Base-by-base conservation (phyloP, 2,888 invertebrate genomes). In the Tetanocera ferruginea region DNA sequence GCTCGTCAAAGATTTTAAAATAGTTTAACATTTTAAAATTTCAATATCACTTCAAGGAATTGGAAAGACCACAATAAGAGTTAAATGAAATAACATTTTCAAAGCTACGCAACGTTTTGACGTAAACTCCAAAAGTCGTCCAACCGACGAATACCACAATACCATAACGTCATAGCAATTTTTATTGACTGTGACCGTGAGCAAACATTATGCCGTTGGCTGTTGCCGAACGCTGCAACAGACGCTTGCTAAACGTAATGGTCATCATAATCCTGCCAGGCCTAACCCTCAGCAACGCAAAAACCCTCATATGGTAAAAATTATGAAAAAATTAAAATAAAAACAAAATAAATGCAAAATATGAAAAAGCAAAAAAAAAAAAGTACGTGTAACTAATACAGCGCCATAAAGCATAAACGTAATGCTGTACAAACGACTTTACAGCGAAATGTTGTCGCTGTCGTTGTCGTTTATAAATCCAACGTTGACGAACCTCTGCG, bases 141-240 rank as follows among this genome's bases (percentile, higher is more conserved):
- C 43, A 43, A 14, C 69, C 28, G 49, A 37, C 23, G 19, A 23
- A 37, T 28, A 72, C 57, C 64, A 60, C 70, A 28, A 55, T 72
- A 73, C 73, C 69, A 74, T 76, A 78, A 78, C 72, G 76, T 78
- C 67, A 64, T 70, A 76, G 64, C 70, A 49, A 74, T 76, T 77
- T 80, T 77, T 78, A 80, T 78, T 76, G 78, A 78, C 78, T 80
- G 76, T 80, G 77, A 80, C 80, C 78, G 71, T 77, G 77, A 76
- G 80, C 75, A 80, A 78, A 80, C 73, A 78, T 55, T 23, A 67
- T 52, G 62, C 62, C 60, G 28, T 64, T 55, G 55, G 25, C 31
- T 8, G 5, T 70, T 23, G 60, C 9, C 49, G 23, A 49, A 49
- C 6, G 19, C 34, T 37, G 72, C 79, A 79, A 67, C 80, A 72